Evolutionary conservation across 2,113 vertebrate species (phyloP), one percentile per base, ranked within the genome.

Genomic region (Felis catus): DNA sequence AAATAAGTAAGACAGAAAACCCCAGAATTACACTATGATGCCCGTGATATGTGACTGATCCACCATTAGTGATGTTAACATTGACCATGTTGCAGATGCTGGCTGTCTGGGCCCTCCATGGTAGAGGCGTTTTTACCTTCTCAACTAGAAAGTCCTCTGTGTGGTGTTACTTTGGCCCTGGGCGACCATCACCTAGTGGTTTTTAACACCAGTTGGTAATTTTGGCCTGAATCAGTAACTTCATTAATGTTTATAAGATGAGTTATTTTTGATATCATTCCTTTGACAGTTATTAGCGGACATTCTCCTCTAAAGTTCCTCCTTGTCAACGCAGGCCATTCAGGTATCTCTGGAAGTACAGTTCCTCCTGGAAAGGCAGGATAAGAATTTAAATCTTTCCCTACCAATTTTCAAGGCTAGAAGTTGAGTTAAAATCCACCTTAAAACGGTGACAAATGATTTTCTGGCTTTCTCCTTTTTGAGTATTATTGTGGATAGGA

Each of bases 381-480:
- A 29, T 80, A 79, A 48, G 71, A 65, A 12, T 83, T 74, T 89
- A 53, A 63, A 19, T 81, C 39, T 93, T 96, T 89, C 23, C 83
- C 31, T 55, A 93, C 65, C 25, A 33, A 10, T 39, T 95, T 91
- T 93, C 74, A 70, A 66, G 66, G 33, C 74, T 45, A 36, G 13
- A 79, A n/a, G n/a, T 70, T 48, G 25, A 14, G 21, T 94, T 95
- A 85, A 92, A 90, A 84, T 23, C n/a, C 33, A 85, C 29, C 58
- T 88, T 95, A 79, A 91, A 91, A 93, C 82, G 84, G 41, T 96
- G 29, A 53, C 27, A 51, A 36, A 68, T 76, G 51, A 86, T n/a
- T 92, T 95, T 88, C 55, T 89, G 87, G 31, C 81, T 92, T 76
- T 92, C n/a, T 89, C 58, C 48, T 41, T 97, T 97, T 61, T 8